Evolutionary conservation across 2,113 vertebrate species (phyloP).

Genomic region (Glaucidium brasilianum): DNA sequence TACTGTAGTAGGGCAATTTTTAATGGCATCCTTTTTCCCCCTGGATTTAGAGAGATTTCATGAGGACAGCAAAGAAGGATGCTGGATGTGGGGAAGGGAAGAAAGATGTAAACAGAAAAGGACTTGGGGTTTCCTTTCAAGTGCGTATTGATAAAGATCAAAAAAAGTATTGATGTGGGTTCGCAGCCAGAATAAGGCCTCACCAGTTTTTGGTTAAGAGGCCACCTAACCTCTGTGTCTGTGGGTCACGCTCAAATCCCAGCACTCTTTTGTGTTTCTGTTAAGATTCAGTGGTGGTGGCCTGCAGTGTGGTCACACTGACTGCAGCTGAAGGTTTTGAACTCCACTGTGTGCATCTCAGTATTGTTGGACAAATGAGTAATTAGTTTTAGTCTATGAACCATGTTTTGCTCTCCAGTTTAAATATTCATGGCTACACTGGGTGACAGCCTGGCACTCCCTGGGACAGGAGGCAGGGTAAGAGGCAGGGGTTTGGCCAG

Average conservation of each 20-base stretch:
- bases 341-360: neutral
- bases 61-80: neutral
- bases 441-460: neutral
- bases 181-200: neutral
- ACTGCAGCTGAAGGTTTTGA: neutral
- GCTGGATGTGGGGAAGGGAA: neutral
- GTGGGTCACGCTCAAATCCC: neutral
- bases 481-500: neutral
- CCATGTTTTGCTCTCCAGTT: neutral
- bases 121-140: neutral
- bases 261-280: neutral
- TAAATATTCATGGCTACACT: neutral
- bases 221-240: no score
- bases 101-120: neutral
- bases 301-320: neutral
- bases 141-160: neutral
- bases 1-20: neutral
- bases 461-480: neutral
- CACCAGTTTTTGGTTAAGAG: neutral
- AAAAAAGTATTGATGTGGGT: neutral
- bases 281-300: neutral
- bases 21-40: neutral
- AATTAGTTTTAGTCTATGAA: neutral
- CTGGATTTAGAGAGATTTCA: slow-evolving; percentile 5
- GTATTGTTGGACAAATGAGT: neutral